These are phyloP conservation scores for Podotricha telesiphe DNA, from an alignment of 2,888 invertebrate species.

Conservation along the genomic window DNA sequence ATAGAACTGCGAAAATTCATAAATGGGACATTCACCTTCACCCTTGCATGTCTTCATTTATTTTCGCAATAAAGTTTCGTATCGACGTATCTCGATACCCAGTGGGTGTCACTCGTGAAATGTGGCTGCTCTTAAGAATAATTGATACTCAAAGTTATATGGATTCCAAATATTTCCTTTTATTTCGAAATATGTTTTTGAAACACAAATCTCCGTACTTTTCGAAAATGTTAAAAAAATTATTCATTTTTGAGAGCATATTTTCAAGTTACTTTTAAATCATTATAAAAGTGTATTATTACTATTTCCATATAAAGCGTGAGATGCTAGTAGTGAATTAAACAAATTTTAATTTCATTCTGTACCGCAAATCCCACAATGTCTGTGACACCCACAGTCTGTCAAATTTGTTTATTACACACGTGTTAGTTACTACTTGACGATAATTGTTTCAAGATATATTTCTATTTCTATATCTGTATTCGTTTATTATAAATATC, in stretches of 20 bases:
- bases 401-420: not conserved
- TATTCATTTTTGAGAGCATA: not conserved
- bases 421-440: constrained; percentile 1
- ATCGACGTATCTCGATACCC: no score
- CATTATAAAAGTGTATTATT: no score
- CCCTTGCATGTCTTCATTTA: not conserved
- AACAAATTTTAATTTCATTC: no score
- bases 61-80: not conserved
- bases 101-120: not conserved
- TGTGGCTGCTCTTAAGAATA: no score
- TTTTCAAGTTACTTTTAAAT: not conserved
- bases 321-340: no score
- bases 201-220: not conserved
- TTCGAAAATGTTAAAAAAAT: not conserved
- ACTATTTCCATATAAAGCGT: no score
- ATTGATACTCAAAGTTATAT: no score
- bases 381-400: constrained; percentile 10
- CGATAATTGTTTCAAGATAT: not conserved
- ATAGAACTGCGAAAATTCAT: no score
- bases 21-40: no score
- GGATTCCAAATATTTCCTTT: no score
- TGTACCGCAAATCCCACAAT: not conserved
- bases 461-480: not conserved
- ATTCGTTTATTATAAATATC: not conserved
- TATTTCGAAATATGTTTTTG: not conserved